Evolutionary conservation across 2,113 vertebrate genomes (phyloP).

Genomic region (Sterna hirundo): DNA sequence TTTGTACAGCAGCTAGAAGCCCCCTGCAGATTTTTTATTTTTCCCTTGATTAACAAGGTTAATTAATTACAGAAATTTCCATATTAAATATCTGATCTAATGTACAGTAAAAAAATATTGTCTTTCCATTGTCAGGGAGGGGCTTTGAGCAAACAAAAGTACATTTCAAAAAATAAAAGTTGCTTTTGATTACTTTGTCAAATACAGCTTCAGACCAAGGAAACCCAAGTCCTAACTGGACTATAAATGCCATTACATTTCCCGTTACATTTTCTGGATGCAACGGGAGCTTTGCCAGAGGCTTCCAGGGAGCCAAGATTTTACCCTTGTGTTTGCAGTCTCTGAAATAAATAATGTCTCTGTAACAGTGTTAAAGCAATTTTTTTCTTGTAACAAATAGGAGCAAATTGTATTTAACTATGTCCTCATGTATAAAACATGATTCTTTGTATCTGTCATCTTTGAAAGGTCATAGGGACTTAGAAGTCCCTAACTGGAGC

Average conservation of each 20-base stretch:
- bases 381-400: neutral
- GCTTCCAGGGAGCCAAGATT: neutral
- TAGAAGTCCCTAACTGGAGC: neutral
- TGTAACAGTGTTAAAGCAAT: neutral
- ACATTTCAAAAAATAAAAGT: neutral
- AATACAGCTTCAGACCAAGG: neutral
- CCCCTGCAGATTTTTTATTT: neutral
- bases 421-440: neutral
- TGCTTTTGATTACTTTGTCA: neutral
- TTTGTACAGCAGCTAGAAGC: neutral
- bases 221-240: neutral
- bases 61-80: slow-evolving; percentile 20
- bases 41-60: neutral
- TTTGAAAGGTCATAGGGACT: neutral
- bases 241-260: neutral
- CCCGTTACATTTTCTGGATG: neutral
- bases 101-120: neutral
- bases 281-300: neutral
- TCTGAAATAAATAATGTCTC: neutral
- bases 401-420: neutral
- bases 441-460: neutral
- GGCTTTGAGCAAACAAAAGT: neutral
- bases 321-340: neutral
- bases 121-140: neutral
- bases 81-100: neutral